Evolutionary conservation across 2,888 invertebrate genomes (phyloP).

Genomic region (Agrochola litura): DNA sequence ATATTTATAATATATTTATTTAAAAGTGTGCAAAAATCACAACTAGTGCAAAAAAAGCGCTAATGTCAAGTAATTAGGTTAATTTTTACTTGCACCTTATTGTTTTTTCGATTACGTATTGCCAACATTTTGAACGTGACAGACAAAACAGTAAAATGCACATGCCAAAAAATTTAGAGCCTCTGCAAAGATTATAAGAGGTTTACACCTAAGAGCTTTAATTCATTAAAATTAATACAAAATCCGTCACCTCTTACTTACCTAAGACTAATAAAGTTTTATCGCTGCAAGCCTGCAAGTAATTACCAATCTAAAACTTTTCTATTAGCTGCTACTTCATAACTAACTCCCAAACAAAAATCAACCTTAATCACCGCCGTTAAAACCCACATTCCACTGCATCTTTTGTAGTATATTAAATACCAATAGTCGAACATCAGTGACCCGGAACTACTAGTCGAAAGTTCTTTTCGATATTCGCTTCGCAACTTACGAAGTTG

Average conservation of each 20-base stretch:
- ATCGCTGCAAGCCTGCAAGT: slow-evolving; percentile 3
- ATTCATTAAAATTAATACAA: slow-evolving; percentile 6
- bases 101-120: background rate
- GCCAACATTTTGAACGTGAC: background rate
- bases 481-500: slow-evolving; percentile 76
- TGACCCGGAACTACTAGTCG: slow-evolving; percentile 63
- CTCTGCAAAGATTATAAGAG: background rate
- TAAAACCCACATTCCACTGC: slow-evolving; percentile 30
- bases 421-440: slow-evolving; percentile 57
- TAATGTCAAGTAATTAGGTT: background rate
- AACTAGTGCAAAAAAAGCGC: background rate
- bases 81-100: background rate
- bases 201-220: too few relatives aligned
- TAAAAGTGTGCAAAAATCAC: background rate
- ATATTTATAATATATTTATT: too few relatives aligned
- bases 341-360: slow-evolving; percentile 8
- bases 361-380: slow-evolving; percentile 17
- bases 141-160: background rate
- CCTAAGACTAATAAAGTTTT: slow-evolving; percentile 15
- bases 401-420: slow-evolving; percentile 33
- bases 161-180: too few relatives aligned
- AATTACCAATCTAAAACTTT: slow-evolving; percentile 49
- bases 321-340: background rate
- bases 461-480: slow-evolving; percentile 72
- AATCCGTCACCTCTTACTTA: background rate